These are phyloP conservation scores for Aplochiton taeniatus DNA, from an alignment of 2,797 vertebrate species.

Conservation along the genomic window DNA sequence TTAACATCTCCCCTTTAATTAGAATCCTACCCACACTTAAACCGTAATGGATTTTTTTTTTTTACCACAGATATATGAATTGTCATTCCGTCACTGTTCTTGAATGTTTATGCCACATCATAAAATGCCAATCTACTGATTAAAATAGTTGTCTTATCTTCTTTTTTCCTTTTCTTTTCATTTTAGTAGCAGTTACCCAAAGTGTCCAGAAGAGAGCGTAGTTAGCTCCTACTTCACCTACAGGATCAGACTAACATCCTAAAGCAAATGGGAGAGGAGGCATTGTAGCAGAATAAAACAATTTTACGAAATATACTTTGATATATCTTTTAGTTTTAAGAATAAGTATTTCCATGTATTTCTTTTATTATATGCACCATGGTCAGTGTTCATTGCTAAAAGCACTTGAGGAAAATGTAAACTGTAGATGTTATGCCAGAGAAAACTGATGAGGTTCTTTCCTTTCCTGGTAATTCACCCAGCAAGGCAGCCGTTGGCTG, in stretches of 20 bases:
- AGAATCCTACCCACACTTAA: slow-evolving; percentile 22
- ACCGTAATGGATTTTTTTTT: slow-evolving; percentile 22
- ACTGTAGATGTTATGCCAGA: background rate
- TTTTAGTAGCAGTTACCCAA: slow-evolving; percentile 28
- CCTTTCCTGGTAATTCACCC: slow-evolving; percentile 59
- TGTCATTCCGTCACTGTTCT: background rate
- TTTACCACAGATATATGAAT: background rate
- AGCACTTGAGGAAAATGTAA: slow-evolving; percentile 7
- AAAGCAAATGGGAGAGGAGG: slow-evolving; percentile 1
- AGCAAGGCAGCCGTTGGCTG: slow-evolving; percentile 40
- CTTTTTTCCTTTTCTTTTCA: no score
- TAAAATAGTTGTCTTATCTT: no score
- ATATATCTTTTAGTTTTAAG: no score
- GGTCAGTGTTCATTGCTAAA: background rate
- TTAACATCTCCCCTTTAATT: no score
- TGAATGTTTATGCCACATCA: slow-evolving; percentile 20
- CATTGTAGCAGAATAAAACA: background rate
- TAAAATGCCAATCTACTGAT: slow-evolving; percentile 30
- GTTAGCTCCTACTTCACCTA: background rate
- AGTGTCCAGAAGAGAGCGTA: slow-evolving; percentile 46
- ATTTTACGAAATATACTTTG: no score
- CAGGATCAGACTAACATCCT: background rate
- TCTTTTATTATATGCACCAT: no score
- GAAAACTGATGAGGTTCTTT: slow-evolving; percentile 43
- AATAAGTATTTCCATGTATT: no score